phyloP scores from a whole-genome alignment of 2,888 invertebrate genomes.

The Torymus aiolomorphi region DNA sequence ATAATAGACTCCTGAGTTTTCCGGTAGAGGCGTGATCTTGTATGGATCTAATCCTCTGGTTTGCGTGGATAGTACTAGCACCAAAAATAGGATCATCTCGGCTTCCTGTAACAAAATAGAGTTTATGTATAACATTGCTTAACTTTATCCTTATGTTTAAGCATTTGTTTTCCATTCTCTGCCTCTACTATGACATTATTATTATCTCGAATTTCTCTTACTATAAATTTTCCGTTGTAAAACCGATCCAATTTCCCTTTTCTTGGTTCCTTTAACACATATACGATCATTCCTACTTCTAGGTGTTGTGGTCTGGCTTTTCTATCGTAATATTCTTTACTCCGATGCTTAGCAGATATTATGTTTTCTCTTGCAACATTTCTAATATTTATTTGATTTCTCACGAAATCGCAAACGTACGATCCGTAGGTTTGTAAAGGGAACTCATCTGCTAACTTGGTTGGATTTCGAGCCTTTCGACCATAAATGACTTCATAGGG shows the following conservation, averaged over 20 bases:
- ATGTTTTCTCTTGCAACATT: background rate
- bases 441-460: background rate
- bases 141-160: background rate
- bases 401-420: background rate
- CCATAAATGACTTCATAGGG: constrained; percentile 1
- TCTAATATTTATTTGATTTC: background rate
- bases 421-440: background rate
- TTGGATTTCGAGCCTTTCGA: background rate
- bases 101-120: background rate
- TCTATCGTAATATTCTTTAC: constrained; percentile 3
- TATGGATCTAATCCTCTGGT: background rate
- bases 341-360: background rate
- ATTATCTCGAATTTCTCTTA: background rate
- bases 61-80: background rate
- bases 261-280: background rate
- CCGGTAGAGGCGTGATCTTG: background rate
- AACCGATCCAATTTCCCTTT: background rate
- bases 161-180: background rate
- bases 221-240: constrained; percentile 3
- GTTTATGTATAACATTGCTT: background rate
- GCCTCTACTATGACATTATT: background rate
- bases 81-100: background rate
- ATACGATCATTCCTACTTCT: background rate
- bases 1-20: background rate
- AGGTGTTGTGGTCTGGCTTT: background rate